Evolutionary conservation across 2,797 vertebrate genomes (phyloP), one percentile per base, ranked within the genome.

Genomic region (Oreochromis grahami): DNA sequence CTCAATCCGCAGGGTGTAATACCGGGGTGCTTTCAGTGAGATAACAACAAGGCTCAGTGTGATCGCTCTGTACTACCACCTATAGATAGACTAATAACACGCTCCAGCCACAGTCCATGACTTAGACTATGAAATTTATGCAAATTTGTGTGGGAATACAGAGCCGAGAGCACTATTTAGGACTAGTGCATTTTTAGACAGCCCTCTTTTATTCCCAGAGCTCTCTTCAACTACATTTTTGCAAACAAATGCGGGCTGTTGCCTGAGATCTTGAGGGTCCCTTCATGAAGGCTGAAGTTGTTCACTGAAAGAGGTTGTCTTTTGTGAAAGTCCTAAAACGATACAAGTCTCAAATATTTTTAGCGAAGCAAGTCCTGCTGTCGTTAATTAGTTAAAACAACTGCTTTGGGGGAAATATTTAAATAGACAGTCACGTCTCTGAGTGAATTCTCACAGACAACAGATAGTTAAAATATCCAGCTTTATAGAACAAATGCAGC

Each of bases 81-180:
- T 88, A 85, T 86, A 91, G 84, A 93, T 85, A 88, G 90, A 84
- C 93, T 93, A 92, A 94, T 92, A 95, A 94, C 94, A 92, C 82
- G 78, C 91, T 93, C 82, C 89, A 86, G 79, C 89, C 89, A 81
- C 87, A 79, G 91, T 85, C 90, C 88, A 83, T 89, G 89, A 92
- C 86, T 93, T 92, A 91, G 93, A 94, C 94, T 94, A 94, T 96
- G 94, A 96, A 95, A 96, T 96, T 91, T 95, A 96, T 96, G 95
- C 92, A 88, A 96, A 96, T 95, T 84, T 92, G 92, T 94, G 95
- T 96, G 95, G 95, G 95, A 96, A 96, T 94, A 91, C 84, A 24
- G 88, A 85, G 89, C 87, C 78, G 76, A 91, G 91, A 87, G 87
- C 65, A 85, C 88, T 83, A 82, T 93, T 94, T 92, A 92, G 83